Conservation (phyloP, 2,888 invertebrate genomes). For the Hemicrepidius hirtus region DNA sequence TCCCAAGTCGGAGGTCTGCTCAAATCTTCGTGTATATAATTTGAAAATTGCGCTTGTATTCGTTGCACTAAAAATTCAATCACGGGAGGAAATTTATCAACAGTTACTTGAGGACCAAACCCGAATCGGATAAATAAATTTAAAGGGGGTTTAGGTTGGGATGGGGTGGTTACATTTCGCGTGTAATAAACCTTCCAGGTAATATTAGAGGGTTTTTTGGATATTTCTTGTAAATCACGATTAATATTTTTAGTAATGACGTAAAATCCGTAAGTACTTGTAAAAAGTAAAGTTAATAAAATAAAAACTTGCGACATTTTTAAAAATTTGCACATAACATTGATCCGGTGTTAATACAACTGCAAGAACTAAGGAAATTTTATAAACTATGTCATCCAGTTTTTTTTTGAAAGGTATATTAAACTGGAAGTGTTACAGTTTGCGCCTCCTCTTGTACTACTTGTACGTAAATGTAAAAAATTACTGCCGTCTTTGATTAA, state of each 20-base stretch:
- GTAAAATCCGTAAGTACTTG: neutral
- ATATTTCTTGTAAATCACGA: neutral
- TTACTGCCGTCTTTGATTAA: too few species aligned
- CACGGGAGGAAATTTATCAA: constrained; percentile 78
- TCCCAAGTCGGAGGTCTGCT: constrained; percentile 70
- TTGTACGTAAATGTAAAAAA: too few species aligned
- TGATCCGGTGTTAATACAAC: too few species aligned
- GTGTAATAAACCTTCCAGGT: neutral
- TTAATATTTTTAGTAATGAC: neutral
- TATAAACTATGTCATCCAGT: too few species aligned
- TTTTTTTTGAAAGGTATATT: too few species aligned
- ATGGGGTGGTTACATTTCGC: neutral
- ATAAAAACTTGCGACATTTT: neutral
- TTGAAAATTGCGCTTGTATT: constrained; percentile 81
- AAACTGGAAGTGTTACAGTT: too few species aligned
- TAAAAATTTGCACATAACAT: neutral
- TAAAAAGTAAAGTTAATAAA: neutral
- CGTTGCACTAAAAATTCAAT: constrained; percentile 81
- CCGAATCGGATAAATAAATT: constrained; percentile 27
- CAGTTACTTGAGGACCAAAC: constrained; percentile 32
- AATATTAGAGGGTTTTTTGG: neutral
- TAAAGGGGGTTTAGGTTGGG: neutral
- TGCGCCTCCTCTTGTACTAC: too few species aligned
- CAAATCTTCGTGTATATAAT: constrained; percentile 77
- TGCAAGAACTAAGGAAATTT: too few species aligned